phyloP scores from a whole-genome alignment of 1,140 invertebrate species.

The Stegodyphus dumicola region DNA sequence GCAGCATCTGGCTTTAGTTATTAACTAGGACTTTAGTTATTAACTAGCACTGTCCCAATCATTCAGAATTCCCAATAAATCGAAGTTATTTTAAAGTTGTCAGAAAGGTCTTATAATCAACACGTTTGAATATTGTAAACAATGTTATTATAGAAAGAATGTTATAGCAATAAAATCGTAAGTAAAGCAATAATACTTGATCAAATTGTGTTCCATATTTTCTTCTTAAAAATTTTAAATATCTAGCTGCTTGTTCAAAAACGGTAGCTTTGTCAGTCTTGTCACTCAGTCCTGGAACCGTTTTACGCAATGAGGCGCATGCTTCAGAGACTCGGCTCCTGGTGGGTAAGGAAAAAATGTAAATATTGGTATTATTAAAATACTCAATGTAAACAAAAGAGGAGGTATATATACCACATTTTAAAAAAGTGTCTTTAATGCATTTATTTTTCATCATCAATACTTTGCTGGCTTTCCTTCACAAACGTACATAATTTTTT shows the following conservation, averaged over 20 bases:
- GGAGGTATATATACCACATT: no score
- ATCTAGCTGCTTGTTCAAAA: slow-evolving; percentile 69
- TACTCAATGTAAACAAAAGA: no score
- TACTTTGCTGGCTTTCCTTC: no score
- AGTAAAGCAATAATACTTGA: slow-evolving; percentile 14
- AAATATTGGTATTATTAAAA: not conserved
- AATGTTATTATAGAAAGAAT: not conserved
- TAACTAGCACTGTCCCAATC: no score
- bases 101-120: not conserved
- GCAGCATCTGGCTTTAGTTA: no score
- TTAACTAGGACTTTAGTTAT: no score
- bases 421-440: no score
- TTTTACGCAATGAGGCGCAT: slow-evolving; percentile 67
- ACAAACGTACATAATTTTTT: no score
- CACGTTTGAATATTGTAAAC: not conserved
- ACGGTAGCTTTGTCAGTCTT: slow-evolving; percentile 71
- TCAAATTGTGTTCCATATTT: slow-evolving; percentile 53
- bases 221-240: slow-evolving; percentile 64
- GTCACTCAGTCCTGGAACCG: slow-evolving; percentile 69
- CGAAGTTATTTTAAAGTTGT: no score
- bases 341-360: slow-evolving; percentile 14
- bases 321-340: slow-evolving; percentile 67
- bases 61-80: no score
- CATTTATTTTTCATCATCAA: no score
- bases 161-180: not conserved